Conservation (phyloP, 2,888 invertebrate genomes). For the Synanthedon tipuliformis region DNA sequence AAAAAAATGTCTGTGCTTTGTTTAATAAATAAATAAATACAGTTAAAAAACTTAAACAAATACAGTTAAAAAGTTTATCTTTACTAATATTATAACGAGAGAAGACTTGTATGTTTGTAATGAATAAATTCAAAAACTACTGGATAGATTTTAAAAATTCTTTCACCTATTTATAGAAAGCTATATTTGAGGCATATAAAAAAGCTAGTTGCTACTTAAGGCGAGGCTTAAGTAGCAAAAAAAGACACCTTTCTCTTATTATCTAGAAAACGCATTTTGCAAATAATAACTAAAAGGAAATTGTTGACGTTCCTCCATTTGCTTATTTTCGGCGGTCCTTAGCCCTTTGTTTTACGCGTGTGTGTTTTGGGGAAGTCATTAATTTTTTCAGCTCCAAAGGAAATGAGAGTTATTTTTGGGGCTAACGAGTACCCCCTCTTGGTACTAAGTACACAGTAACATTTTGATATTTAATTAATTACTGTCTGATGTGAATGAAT, state of each 20-base stretch:
- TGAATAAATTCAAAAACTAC: too few species aligned
- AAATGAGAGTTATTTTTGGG: conserved; percentile 29
- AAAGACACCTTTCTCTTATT: not conserved
- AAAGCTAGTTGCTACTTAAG: too few species aligned
- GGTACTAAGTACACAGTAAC: not conserved
- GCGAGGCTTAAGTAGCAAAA: too few species aligned
- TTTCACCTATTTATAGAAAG: too few species aligned
- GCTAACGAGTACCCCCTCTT: not conserved
- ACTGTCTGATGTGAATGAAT: not conserved
- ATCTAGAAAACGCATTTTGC: conserved; percentile 15
- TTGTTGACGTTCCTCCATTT: conserved; percentile 38
- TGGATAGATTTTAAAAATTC: too few species aligned
- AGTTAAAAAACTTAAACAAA: too few species aligned
- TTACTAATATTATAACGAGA: too few species aligned
- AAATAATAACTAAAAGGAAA: conserved; percentile 51
- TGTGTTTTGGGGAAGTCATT: conserved; percentile 51
- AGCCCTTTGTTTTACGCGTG: conserved; percentile 45
- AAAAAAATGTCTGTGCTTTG: too few species aligned
- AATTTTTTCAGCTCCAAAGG: conserved; percentile 45
- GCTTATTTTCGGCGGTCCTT: conserved; percentile 38
- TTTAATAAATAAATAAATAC: too few species aligned
- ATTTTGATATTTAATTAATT: not conserved
- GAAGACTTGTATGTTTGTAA: too few species aligned
- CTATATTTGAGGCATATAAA: too few species aligned
- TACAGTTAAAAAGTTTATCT: too few species aligned